A percentile compares a stretch with the other conserved stretches of the same genome.
phyloP scores from a whole-genome alignment of 1,140 invertebrate genomes.

The Lysiphlebus fabarum region DNA sequence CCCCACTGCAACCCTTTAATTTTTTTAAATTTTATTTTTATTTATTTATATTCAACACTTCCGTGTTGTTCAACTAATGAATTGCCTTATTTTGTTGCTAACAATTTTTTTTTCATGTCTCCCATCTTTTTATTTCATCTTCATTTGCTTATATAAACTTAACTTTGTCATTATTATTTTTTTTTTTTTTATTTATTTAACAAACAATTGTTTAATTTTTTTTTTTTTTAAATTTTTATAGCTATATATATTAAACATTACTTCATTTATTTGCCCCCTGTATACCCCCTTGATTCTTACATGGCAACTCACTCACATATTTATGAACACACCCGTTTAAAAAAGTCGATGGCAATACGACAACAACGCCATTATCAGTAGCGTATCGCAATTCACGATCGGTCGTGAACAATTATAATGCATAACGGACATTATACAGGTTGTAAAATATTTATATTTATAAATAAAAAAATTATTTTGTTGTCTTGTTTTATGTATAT shows the following conservation, averaged over 20 bases:
- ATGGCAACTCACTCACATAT: constrained; percentile 11
- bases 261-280: too few relatives aligned
- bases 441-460: constrained; percentile 10
- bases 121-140: constrained; percentile 24
- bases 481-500: too few relatives aligned
- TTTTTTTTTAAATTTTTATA: too few relatives aligned
- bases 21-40: constrained; percentile 7
- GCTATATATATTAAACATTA: too few relatives aligned
- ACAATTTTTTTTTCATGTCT: constrained; percentile 26
- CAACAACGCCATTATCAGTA: constrained; percentile 27
- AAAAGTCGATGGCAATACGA: constrained; percentile 3
- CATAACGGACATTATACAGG: constrained; percentile 33
- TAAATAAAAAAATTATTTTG: too few relatives aligned
- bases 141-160: constrained; percentile 12
- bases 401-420: constrained; percentile 30
- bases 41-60: constrained; percentile 35
- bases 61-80: constrained; percentile 55
- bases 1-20: constrained; percentile 12
- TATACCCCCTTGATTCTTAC: too few relatives aligned
- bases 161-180: too few relatives aligned
- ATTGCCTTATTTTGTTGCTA: constrained; percentile 43
- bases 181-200: too few relatives aligned
- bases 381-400: constrained; percentile 24
- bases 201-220: too few relatives aligned
- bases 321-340: constrained; percentile 26